These are phyloP conservation scores for Shinisaurus crocodilurus DNA, from an alignment of 2,113 vertebrate genomes.

Conservation along the genomic window DNA sequence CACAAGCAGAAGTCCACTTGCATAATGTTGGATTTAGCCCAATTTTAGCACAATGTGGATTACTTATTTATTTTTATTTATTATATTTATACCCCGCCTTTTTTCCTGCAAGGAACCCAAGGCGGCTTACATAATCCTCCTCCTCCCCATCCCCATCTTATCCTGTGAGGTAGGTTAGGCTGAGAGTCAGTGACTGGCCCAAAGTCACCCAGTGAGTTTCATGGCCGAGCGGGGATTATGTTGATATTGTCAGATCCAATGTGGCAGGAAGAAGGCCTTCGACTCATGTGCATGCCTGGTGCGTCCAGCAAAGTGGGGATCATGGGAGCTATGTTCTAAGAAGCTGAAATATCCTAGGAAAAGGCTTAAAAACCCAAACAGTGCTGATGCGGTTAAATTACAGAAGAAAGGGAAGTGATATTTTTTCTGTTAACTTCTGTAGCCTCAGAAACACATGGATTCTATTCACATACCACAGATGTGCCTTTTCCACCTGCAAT, in stretches of 20 bases:
- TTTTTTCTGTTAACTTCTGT: constrained; percentile 6
- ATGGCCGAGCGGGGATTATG: not conserved
- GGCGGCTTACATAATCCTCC: no score
- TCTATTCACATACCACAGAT: not conserved
- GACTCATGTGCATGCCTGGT: not conserved
- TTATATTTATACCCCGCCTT: no score
- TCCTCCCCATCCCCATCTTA: no score
- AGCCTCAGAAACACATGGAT: not conserved
- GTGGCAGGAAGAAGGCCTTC: not conserved
- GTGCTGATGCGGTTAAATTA: fast-evolving
- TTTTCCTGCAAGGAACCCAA: no score
- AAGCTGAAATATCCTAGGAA: not conserved
- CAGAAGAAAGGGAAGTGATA: constrained; percentile 25
- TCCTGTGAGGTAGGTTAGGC: no score
- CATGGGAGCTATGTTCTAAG: not conserved
- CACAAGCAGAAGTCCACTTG: no score
- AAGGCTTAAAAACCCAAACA: not conserved
- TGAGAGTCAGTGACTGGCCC: no score
- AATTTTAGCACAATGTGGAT: no score
- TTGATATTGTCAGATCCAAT: not conserved
- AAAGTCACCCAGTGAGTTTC: no score
- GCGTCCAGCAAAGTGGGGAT: not conserved
- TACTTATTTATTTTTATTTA: no score
- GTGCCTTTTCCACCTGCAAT: not conserved
- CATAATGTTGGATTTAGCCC: not conserved